These are phyloP conservation scores for Mythimna ferrago DNA, from an alignment of 2,888 invertebrate genomes.

Conservation along the genomic window DNA sequence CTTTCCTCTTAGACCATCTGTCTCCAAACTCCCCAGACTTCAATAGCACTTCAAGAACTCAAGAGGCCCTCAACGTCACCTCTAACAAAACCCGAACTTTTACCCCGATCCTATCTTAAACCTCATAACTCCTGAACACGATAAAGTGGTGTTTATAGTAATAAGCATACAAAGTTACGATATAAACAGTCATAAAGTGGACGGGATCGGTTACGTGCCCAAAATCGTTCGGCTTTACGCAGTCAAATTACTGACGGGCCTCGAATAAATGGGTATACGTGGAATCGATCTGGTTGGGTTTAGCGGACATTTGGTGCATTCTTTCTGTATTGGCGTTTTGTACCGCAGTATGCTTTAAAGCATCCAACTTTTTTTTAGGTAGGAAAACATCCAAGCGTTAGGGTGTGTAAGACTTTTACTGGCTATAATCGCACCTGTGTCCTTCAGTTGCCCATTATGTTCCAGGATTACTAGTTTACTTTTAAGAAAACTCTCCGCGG, in stretches of 20 bases:
- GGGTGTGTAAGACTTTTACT: too few relatives aligned
- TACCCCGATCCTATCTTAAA: slow-evolving; percentile 20
- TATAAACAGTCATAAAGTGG: slow-evolving; percentile 51
- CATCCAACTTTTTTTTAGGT: too few relatives aligned
- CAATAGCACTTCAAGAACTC: background rate
- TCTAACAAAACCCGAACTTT: slow-evolving; percentile 29
- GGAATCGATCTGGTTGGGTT: slow-evolving; percentile 6
- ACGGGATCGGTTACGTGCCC: slow-evolving; percentile 43
- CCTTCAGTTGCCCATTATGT: too few relatives aligned
- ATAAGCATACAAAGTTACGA: slow-evolving; percentile 43
- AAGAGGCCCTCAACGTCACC: slow-evolving; percentile 8
- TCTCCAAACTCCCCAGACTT: slow-evolving; percentile 7
- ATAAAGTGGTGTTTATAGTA: slow-evolving; percentile 55
- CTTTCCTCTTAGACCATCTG: background rate
- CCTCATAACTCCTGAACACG: slow-evolving; percentile 30
- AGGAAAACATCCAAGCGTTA: too few relatives aligned
- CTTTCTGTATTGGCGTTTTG: background rate
- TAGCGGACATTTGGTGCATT: slow-evolving; percentile 1
- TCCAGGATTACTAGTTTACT: too few relatives aligned
- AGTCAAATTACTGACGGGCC: slow-evolving; percentile 30
- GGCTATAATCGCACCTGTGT: too few relatives aligned
- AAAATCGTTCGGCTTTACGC: slow-evolving; percentile 40
- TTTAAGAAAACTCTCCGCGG: too few relatives aligned
- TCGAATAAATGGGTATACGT: slow-evolving; percentile 20
- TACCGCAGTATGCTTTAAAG: background rate